Conservation (phyloP, 2,888 invertebrate genomes). For the Dynastes tityus region DNA sequence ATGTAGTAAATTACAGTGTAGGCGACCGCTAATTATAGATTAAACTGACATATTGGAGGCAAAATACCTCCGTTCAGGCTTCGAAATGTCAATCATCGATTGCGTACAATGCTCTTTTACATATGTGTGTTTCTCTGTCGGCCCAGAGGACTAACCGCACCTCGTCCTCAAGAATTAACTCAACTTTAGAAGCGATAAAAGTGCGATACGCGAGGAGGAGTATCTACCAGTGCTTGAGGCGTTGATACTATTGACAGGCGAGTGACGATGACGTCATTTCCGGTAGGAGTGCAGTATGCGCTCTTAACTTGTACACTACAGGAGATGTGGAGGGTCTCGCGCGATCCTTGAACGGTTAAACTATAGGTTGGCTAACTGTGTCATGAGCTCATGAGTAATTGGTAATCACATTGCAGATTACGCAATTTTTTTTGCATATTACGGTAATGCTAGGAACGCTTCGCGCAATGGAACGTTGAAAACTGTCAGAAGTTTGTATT, state of each 20-base stretch:
- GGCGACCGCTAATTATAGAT: conserved; percentile 20
- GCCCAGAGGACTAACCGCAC: background rate
- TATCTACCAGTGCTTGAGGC: background rate
- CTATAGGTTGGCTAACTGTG: too few relatives aligned
- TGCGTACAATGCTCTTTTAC: conserved; percentile 8
- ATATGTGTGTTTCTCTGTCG: background rate
- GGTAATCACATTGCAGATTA: too few relatives aligned
- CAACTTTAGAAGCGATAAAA: conserved; percentile 21
- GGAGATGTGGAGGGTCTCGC: too few relatives aligned
- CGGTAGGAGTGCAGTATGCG: conserved; percentile 15
- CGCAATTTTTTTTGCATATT: too few relatives aligned
- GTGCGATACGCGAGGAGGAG: background rate
- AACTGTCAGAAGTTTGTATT: too few relatives aligned
- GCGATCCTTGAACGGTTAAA: too few relatives aligned
- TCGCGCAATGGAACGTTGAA: too few relatives aligned
- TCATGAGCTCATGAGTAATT: too few relatives aligned
- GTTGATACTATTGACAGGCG: background rate
- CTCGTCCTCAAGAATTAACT: conserved; percentile 14
- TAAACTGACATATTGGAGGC: conserved; percentile 8
- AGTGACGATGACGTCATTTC: conserved; percentile 16
- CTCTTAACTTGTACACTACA: background rate
- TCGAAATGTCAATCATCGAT: conserved; percentile 38
- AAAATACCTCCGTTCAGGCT: conserved; percentile 11
- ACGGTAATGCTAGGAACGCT: too few relatives aligned
- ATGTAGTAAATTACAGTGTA: background rate